phyloP scores from a whole-genome alignment of 2,888 invertebrate genomes.

The Drosophila kambysellisi region DNA sequence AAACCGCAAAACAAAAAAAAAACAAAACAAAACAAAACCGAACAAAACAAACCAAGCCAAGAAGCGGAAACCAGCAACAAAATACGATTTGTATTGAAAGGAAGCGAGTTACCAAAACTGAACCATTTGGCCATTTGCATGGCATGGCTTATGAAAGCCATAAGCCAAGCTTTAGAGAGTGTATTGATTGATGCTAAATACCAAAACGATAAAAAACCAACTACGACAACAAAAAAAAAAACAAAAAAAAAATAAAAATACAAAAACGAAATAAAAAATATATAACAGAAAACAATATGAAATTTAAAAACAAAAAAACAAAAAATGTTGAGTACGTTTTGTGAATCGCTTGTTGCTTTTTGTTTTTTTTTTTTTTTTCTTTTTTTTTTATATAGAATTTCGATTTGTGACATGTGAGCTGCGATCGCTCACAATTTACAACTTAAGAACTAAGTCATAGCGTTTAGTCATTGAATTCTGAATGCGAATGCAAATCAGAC shows the following conservation, averaged over 20 bases:
- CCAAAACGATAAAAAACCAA: slow-evolving; percentile 37
- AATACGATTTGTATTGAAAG: slow-evolving; percentile 30
- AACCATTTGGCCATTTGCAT: slow-evolving; percentile 52
- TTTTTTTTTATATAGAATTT: slow-evolving; percentile 12
- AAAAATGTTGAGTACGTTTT: slow-evolving; percentile 24
- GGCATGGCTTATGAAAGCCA: slow-evolving; percentile 25
- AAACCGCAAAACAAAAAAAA: slow-evolving; percentile 33
- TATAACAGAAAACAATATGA: not conserved
- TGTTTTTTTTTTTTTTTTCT: slow-evolving; percentile 6
- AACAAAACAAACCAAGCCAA: slow-evolving; percentile 11
- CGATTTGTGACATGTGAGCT: slow-evolving; percentile 32
- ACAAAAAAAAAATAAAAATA: not conserved
- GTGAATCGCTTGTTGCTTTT: slow-evolving; percentile 39
- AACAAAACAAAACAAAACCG: slow-evolving; percentile 5
- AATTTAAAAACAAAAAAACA: not conserved
- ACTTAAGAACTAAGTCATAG: slow-evolving; percentile 77
- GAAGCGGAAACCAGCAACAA: slow-evolving; percentile 15
- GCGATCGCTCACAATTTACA: slow-evolving; percentile 28
- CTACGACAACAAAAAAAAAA: slow-evolving; percentile 10
- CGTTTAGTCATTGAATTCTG: slow-evolving; percentile 43
- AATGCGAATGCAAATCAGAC: slow-evolving; percentile 16
- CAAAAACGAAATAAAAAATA: slow-evolving; percentile 6
- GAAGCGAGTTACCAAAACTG: slow-evolving; percentile 47
- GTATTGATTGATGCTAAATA: slow-evolving; percentile 49
- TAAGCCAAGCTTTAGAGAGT: slow-evolving; percentile 33